Evolutionary conservation across 30 jellyfish, hydroid and myxozoan genomes (phyloP).

Genomic region (Rhopilema esculentum): DNA sequence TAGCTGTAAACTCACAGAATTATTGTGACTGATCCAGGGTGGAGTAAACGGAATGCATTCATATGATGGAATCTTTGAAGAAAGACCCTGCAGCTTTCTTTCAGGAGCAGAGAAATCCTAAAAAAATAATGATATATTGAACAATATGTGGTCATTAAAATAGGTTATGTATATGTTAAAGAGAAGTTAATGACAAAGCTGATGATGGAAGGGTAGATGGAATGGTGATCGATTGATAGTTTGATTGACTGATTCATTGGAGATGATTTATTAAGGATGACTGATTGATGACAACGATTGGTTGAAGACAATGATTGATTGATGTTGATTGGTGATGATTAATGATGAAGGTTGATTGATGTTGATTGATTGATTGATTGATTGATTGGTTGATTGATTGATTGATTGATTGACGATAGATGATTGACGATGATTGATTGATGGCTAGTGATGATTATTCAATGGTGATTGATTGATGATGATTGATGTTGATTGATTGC

Average conservation of each 20-base stretch:
- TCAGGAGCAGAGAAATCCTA: slow-evolving; percentile 72
- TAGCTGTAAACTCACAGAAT: slow-evolving; percentile 95
- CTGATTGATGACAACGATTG: no score
- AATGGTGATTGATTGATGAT: not conserved
- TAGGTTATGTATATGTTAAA: no score
- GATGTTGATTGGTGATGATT: not conserved
- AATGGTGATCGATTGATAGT: no score
- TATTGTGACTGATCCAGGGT: slow-evolving; percentile 88
- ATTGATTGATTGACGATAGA: no score
- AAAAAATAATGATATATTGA: not conserved
- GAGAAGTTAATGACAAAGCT: not conserved
- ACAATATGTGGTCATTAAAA: not conserved
- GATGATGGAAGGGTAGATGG: not conserved
- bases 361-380: not conserved
- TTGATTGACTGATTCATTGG: no score
- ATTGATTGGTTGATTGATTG: no score
- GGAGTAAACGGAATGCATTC: slow-evolving; percentile 86
- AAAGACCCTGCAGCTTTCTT: slow-evolving; percentile 71
- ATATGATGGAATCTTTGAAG: slow-evolving; percentile 88
- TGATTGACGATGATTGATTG: no score
- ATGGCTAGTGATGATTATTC: no score
- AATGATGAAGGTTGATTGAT: not conserved
- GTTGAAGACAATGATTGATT: not conserved
- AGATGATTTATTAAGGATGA: no score
- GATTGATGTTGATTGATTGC: not conserved